These are phyloP conservation scores for Aporophyla lueneburgensis DNA, from an alignment of 2,888 invertebrate species.

Conservation along the genomic window DNA sequence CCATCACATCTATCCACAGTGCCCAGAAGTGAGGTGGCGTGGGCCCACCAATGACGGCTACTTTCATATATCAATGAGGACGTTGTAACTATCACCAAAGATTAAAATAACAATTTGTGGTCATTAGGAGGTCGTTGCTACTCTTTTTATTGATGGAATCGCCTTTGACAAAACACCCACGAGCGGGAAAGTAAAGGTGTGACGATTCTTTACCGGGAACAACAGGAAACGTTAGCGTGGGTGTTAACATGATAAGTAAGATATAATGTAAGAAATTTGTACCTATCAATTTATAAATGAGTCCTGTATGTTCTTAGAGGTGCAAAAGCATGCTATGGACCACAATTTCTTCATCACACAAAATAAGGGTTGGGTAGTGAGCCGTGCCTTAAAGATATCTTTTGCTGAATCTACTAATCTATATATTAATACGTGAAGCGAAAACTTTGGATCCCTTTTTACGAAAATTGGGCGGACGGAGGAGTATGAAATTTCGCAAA, in stretches of 20 bases:
- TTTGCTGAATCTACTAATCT: not conserved
- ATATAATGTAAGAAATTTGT: not conserved
- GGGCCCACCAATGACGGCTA: not conserved
- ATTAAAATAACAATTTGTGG: conserved; percentile 2
- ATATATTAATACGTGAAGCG: no score
- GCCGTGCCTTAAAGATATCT: not conserved
- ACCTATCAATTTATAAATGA: not conserved
- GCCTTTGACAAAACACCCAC: not conserved
- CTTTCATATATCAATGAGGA: conserved; percentile 9
- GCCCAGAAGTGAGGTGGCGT: not conserved
- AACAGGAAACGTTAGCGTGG: not conserved
- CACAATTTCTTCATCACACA: not conserved
- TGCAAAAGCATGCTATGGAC: not conserved
- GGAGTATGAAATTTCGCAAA: no score
- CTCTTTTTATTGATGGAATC: conserved; percentile 22
- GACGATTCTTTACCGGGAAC: conserved; percentile 9
- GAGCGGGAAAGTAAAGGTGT: conserved; percentile 14
- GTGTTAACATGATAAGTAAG: not conserved
- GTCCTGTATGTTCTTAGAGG: not conserved
- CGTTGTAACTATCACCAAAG: not conserved
- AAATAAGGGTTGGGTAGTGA: not conserved
- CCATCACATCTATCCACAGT: not conserved
- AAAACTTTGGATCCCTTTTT: no score
- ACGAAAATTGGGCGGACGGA: no score
- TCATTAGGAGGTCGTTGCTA: conserved; percentile 16